These are phyloP conservation scores for Archocentrus centrarchus DNA, from an alignment of 2,113 vertebrate species.

Conservation along the genomic window DNA sequence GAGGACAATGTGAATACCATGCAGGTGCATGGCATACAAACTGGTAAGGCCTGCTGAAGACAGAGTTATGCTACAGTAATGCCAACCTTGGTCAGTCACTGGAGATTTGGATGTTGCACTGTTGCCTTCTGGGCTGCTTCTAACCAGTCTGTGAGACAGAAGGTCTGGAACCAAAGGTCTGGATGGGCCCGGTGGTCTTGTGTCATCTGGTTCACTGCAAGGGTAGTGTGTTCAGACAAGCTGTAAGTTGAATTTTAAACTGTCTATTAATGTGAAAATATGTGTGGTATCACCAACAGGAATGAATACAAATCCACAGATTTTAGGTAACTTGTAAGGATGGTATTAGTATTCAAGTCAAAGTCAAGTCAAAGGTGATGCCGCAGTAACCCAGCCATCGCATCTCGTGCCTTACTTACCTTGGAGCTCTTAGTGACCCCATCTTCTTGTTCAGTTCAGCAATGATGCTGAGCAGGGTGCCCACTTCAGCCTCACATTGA, in stretches of 20 bases:
- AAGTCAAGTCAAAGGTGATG: not conserved
- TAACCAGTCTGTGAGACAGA: slow-evolving; percentile 47
- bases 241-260: not conserved
- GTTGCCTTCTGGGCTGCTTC: slow-evolving; percentile 48
- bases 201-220: slow-evolving; percentile 73
- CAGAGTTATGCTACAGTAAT: not conserved
- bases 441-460: slow-evolving; percentile 78
- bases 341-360: not conserved
- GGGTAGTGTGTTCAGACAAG: slow-evolving; percentile 5
- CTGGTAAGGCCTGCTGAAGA: not conserved
- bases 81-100: slow-evolving; percentile 52
- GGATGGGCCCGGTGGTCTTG: slow-evolving; percentile 40
- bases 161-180: slow-evolving; percentile 67
- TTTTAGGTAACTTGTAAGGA: not conserved
- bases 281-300: not conserved
- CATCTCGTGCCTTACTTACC: slow-evolving; percentile 48
- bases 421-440: slow-evolving; percentile 75
- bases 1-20: not conserved
- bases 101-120: slow-evolving; percentile 43
- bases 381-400: not conserved
- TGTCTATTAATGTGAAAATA: not conserved
- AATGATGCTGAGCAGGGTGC: slow-evolving; percentile 69
- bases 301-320: not conserved
- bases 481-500: slow-evolving; percentile 74
- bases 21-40: not conserved